These are phyloP conservation scores for Triplophysa rosa DNA, from an alignment of 2,113 vertebrate genomes.

Conservation along the genomic window DNA sequence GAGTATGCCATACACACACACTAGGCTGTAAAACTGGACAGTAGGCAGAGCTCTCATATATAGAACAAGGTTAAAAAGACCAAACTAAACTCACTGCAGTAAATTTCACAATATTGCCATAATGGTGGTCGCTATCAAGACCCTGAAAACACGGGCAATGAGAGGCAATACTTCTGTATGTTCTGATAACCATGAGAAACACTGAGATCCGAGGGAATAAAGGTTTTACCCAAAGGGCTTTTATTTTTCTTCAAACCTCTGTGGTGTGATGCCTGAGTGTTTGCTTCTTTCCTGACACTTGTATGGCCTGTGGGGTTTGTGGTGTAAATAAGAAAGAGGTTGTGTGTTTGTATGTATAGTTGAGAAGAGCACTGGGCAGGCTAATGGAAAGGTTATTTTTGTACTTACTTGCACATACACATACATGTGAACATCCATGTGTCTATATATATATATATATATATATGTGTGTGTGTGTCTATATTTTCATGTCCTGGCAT, in stretches of 20 bases:
- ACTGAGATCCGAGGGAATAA: background rate
- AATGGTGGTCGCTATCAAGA: slow-evolving; percentile 33
- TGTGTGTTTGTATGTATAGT: slow-evolving; percentile 13
- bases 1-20: slow-evolving; percentile 1
- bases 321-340: background rate
- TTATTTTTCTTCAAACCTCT: background rate
- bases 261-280: background rate
- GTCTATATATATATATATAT: background rate
- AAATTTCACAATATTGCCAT: slow-evolving; percentile 39
- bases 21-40: slow-evolving; percentile 7
- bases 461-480: background rate
- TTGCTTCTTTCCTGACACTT: background rate
- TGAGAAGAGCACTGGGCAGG: background rate
- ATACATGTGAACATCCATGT: background rate
- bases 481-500: background rate
- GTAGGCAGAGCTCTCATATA: background rate
- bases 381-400: background rate
- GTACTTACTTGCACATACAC: background rate
- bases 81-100: slow-evolving; percentile 48
- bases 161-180: background rate
- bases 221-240: background rate
- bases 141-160: slow-evolving; percentile 14
- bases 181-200: background rate
- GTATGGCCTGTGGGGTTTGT: slow-evolving; percentile 11
- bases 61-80: slow-evolving; percentile 4